phyloP scores from a whole-genome alignment of 1,140 invertebrate species.

The Helicorthomorpha holstii region DNA sequence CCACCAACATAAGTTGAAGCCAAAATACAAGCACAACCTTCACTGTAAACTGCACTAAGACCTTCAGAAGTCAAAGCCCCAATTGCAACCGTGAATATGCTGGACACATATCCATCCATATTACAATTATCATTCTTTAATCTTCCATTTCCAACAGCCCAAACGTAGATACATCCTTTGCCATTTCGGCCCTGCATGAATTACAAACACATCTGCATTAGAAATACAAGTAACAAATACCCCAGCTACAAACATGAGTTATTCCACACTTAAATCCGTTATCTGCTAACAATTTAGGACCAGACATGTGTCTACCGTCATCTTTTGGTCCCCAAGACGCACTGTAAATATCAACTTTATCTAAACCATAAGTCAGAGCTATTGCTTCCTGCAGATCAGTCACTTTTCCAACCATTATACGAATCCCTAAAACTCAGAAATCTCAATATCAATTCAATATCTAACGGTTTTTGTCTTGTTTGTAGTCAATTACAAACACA shows the following conservation, averaged over 20 bases:
- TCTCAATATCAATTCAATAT: neutral
- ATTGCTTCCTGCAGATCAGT: conserved; percentile 21
- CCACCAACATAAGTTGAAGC: conserved; percentile 28
- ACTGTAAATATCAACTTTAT: conserved; percentile 26
- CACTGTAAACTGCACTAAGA: conserved; percentile 24
- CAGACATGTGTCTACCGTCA: conserved; percentile 23
- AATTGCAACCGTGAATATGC: conserved; percentile 25
- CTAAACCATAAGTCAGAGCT: conserved; percentile 13
- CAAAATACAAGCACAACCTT: conserved; percentile 27
- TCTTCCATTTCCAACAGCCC: conserved; percentile 33
- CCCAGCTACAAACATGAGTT: conserved; percentile 18
- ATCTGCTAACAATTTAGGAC: conserved; percentile 19
- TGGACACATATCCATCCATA: conserved; percentile 30
- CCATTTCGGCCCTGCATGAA: conserved; percentile 24
- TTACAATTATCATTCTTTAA: conserved; percentile 26
- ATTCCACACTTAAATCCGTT: conserved; percentile 20
- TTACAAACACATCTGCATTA: neutral
- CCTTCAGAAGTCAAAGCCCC: conserved; percentile 24
- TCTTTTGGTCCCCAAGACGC: conserved; percentile 27
- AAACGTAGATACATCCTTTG: conserved; percentile 27
- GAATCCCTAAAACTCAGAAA: conserved; percentile 18
- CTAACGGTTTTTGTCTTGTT: neutral
- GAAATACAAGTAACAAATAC: neutral
- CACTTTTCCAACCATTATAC: conserved; percentile 25
- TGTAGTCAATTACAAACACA: too few relatives aligned